Percentiles rank a stretch among this genome's conserved stretches.
These are phyloP conservation scores for Drusus annulatus DNA, from an alignment of 1,140 invertebrate species.

Conservation along the genomic window DNA sequence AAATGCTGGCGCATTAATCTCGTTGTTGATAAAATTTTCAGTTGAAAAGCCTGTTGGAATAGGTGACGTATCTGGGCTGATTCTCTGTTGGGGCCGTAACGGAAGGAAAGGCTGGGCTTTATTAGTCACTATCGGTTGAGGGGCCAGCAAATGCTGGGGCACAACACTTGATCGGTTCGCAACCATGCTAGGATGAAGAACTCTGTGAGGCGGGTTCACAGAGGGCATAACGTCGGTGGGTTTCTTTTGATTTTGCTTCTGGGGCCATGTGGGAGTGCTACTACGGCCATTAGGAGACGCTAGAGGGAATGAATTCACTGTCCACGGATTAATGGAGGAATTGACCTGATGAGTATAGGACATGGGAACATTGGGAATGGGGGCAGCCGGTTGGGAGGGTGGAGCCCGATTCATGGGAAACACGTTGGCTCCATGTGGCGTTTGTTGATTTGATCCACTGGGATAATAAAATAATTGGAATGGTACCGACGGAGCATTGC, in stretches of 20 bases:
- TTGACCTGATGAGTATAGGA: constrained; percentile 50
- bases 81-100: constrained; percentile 47
- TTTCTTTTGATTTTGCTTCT: constrained; percentile 54
- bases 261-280: constrained; percentile 51
- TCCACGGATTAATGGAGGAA: constrained; percentile 51
- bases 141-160: constrained; percentile 36
- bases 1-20: constrained; percentile 47
- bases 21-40: constrained; percentile 49
- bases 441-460: constrained; percentile 48
- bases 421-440: constrained; percentile 58
- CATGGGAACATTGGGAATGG: constrained; percentile 56
- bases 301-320: constrained; percentile 50
- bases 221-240: constrained; percentile 37
- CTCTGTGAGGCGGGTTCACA: constrained; percentile 14
- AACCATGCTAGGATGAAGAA: constrained; percentile 38
- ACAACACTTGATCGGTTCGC: constrained; percentile 31
- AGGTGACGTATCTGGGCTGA: constrained; percentile 52
- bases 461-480: constrained; percentile 50
- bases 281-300: constrained; percentile 55
- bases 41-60: constrained; percentile 38
- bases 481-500: constrained; percentile 37
- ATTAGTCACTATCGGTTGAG: constrained; percentile 48
- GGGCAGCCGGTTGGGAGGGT: constrained; percentile 41
- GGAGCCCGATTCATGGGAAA: constrained; percentile 48
- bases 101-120: constrained; percentile 53